Base-by-base conservation (phyloP, 2,888 invertebrate genomes). In the Ceriagrion tenellum region DNA sequence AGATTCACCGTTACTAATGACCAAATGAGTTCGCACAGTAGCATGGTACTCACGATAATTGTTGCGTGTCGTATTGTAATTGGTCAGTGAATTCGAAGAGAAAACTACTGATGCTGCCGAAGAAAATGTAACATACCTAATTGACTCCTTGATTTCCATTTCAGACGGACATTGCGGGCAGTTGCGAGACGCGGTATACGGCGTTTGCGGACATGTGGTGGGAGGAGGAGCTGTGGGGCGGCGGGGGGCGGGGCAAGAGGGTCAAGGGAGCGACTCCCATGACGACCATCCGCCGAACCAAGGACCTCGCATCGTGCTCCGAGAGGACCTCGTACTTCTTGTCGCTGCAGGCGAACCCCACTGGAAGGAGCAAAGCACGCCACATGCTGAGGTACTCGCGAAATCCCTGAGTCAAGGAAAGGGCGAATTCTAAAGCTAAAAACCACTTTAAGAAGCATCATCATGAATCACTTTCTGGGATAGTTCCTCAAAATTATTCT, bases 91-190 rank as follows among this genome's bases (percentile, higher is more conserved):
- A 47, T 47, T 8, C 2, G 4, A 8, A 47, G 47, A 47, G 47
- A 47, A 47, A 4, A 2, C 47, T 8, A 47, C 47, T 8, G 2
- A 47, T 8, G 8, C 8, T 47, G 47, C 8, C 8, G 4, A 8
- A 47, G 47, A 47, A 47, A 47, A 2, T 47, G 2, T 8, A 4
- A 8, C 47, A 47, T 47, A 4, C 47, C 47, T 47, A 47, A 47
- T 47, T 47, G 59, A 1, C 0, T 1, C 26, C 88, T 40, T 16
- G 13, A 55, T 59, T 88, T 90, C 95, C n/a, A 91, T 95, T 59
- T 88, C 96, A 97, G 97, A 96, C 96, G 74, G 97, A 97, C 95
- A 96, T 97, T 26, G 96, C 96, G 88, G 97, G 97, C 30, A 96
- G 96, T 16, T 97, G 97, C 95, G 96, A 96, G 55, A 96, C 97